Evolutionary conservation across 2,888 invertebrate genomes (phyloP), one percentile per base, ranked within the genome.

Genomic region (Phymatocera aterrima): DNA sequence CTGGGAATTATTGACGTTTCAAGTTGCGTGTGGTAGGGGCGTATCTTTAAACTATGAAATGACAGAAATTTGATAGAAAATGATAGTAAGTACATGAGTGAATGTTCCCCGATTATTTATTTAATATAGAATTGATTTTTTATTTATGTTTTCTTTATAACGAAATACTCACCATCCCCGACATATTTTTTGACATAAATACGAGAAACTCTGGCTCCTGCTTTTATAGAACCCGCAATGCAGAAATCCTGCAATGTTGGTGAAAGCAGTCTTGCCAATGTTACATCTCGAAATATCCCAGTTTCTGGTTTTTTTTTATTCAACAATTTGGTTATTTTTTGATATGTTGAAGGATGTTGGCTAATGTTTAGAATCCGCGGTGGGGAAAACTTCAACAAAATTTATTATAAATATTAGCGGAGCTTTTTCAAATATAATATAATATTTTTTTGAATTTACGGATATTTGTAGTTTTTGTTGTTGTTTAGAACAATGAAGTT

Each of bases 151-250:
- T 43, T 10, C 43, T 43, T 43, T 8, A 43, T n/a, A 28, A 28
- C 8, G 3, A 60, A 24, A 18, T 34, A 75, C 75, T 75, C 43
- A 75, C 75, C 75, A 75, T 75, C 5, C 57, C 8, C 40, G 75
- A 57, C 75, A 75, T 75, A 75, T 21, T 60, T 75, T 57, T 75
- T 75, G 75, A 57, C 57, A 24, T 57, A 75, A 57, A 75, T 75
- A 57, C 54, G 54, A 51, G 48, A 72, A 57, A 57, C 57, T 75
- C 40, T 24, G 75, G 75, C 75, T 75, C 75, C 75, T 75, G 24
- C 57, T 75, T 40, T 57, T 84, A 82, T 83, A 81, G 82, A 81
- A 84, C 84, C 87, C 83, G 87, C 87, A 86, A 87, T 87, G 87
- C 86, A 87, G 86, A 79, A 82, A 81, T 65, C 57, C 75, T 40